Base-by-base conservation (phyloP, 2,888 invertebrate genomes). In the Catocala nupta region DNA sequence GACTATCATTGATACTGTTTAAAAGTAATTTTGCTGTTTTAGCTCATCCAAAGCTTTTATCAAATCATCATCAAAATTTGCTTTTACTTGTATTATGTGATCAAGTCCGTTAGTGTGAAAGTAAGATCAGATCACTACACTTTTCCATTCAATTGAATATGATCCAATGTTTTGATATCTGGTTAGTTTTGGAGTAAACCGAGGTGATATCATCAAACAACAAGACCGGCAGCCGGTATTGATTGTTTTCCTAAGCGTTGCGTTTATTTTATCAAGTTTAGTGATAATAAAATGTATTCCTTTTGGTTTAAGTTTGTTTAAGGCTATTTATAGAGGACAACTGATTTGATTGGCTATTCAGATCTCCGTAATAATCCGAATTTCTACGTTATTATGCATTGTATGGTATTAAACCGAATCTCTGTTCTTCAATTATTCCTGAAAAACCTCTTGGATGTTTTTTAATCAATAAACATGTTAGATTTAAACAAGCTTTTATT, bases 221-320 rank as follows among this genome's bases (percentile, higher is more conserved):
- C 25, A 25, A 25, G 25, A 25, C 25, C 5, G 9, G 34, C 25
- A 45, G 33, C 45, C 33, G 25, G 53, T 43, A 43, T 55, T 45
- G 34, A 45, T 34, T 44, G 45, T 45, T 55, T 45, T 43, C 25
- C 34, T 34, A 12, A 42, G 43, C 25, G 33, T 16, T 45, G 45
- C 13, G 11, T 47, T 45, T 47, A 47, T 54, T 52, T 42, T 52
- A 42, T 39, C 11, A 11, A 13, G 45, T 36, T 5, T 12, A 12
- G 5, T 42, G 16, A 51, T 42, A n/a, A n/a, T 10, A 5, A 36
- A 47, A 47, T 77, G 52, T 73, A 73, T 76, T 73, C 77, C 57
- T 77, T 42, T 55, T 67, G 64, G 63, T 62, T 1, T 63, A 49
- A 64, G 55, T 13, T 57, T 59, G 51, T 61, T 25, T 13, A 39